These are phyloP conservation scores for Glossophaga mutica DNA, from an alignment of 2,797 vertebrate species.

Conservation along the genomic window DNA sequence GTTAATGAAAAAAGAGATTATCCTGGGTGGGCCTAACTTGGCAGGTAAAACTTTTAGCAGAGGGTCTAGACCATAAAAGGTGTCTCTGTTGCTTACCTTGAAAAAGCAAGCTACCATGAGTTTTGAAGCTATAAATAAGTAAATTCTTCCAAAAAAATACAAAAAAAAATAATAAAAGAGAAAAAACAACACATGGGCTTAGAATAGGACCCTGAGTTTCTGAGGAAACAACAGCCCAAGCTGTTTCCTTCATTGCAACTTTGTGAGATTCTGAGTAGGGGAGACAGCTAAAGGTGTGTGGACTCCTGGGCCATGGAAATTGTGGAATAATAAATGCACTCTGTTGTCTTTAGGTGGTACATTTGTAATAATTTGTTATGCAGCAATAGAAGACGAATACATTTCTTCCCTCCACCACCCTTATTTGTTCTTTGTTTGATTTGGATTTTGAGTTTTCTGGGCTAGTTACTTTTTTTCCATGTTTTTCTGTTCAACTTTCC, in stretches of 20 bases:
- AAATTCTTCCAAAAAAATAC: not conserved
- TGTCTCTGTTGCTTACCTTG: not conserved
- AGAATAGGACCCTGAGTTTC: not conserved
- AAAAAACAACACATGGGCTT: not conserved
- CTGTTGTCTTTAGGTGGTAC: not conserved
- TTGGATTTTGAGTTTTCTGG: not conserved
- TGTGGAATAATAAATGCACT: not conserved
- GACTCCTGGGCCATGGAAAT: not conserved
- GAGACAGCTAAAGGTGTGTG: not conserved
- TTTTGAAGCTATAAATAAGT: not conserved
- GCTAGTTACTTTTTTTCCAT: not conserved
- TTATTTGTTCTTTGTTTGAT: not conserved
- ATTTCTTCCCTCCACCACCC: not conserved
- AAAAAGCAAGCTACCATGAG: not conserved
- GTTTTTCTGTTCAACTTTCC: not conserved
- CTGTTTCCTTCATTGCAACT: not conserved
- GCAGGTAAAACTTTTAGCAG: not conserved
- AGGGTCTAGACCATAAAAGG: not conserved
- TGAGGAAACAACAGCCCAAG: not conserved
- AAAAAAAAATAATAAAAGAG: not conserved
- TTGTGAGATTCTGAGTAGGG: not conserved
- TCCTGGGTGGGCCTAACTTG: not conserved
- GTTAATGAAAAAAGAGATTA: constrained; percentile 12
- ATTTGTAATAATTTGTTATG: not conserved
- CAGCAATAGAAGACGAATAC: not conserved